Conservation (phyloP, 2,888 invertebrate genomes). For the Lepetodrilus schrolli region DNA sequence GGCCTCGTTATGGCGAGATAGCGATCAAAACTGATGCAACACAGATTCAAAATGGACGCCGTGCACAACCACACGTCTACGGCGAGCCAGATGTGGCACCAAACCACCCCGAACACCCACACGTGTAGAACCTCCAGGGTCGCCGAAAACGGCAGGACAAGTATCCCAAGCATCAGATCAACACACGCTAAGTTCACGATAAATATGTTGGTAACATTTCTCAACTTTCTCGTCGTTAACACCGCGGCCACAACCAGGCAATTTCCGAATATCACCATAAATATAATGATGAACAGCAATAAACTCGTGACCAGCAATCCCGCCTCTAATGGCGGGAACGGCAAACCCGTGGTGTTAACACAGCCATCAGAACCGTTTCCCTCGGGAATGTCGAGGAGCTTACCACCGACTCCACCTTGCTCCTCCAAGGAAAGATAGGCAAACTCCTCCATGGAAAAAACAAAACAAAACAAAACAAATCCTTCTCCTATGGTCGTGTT, state of each 20-base stretch:
- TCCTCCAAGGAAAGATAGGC: background rate
- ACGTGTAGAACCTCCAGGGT: conserved; percentile 85
- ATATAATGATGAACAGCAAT: conserved; percentile 81
- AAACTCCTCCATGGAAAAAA: background rate
- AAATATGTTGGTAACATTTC: conserved; percentile 96
- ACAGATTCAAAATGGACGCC: conserved; percentile 95
- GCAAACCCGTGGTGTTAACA: conserved; percentile 11
- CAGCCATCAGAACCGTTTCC: conserved; percentile 1
- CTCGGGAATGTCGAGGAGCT: background rate
- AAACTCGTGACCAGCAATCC: conserved; percentile 41
- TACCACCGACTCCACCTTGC: background rate
- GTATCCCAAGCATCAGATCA: conserved; percentile 94
- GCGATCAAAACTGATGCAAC: conserved; percentile 90
- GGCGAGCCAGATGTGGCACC: conserved; percentile 97
- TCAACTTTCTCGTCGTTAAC: conserved; percentile 87
- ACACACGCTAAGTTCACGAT: conserved; percentile 97
- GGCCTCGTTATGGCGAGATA: conserved; percentile 98
- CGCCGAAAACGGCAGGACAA: conserved; percentile 95
- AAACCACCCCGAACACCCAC: conserved; percentile 96
- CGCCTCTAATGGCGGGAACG: conserved; percentile 24
- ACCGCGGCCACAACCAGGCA: conserved; percentile 94
- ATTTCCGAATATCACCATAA: conserved; percentile 93
- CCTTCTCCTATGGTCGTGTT: background rate
- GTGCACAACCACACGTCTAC: conserved; percentile 99
- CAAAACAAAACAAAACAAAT: background rate